Percentiles rank a stretch among this genome's conserved stretches.
These are phyloP conservation scores for Drosophila simulans DNA, from an alignment of 1,140 invertebrate genomes.

Conservation along the genomic window DNA sequence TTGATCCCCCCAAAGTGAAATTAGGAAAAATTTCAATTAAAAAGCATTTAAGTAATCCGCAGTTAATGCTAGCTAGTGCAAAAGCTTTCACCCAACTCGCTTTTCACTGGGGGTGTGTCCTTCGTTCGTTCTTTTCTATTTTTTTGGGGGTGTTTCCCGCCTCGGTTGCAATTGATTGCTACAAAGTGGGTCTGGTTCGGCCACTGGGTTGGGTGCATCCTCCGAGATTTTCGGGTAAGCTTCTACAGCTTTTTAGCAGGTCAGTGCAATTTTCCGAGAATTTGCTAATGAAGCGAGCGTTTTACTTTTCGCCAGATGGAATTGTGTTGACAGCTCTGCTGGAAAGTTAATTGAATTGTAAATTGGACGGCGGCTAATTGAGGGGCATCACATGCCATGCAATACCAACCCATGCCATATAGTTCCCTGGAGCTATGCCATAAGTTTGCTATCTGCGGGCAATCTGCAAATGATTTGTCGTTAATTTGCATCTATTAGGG, in stretches of 20 bases:
- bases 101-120: conserved; percentile 1
- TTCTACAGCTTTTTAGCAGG: conserved; percentile 47
- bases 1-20: conserved; percentile 82
- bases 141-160: conserved; percentile 37
- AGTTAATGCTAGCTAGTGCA: conserved; percentile 67
- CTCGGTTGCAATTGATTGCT: conserved; percentile 45
- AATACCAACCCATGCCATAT: not conserved
- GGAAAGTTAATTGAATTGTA: conserved; percentile 80
- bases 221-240: conserved; percentile 8
- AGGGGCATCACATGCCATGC: conserved; percentile 19
- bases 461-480: conserved; percentile 56
- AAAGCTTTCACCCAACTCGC: conserved; percentile 41
- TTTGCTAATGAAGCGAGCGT: conserved; percentile 73
- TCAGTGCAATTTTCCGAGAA: conserved; percentile 75
- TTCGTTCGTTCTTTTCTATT: not conserved
- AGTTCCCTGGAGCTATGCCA: conserved; percentile 16
- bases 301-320: conserved; percentile 40
- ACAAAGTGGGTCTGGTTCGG: not conserved
- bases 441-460: conserved; percentile 41
- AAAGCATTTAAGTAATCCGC: conserved; percentile 83
- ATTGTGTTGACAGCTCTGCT: conserved; percentile 67
- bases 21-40: conserved; percentile 83
- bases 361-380: conserved; percentile 74
- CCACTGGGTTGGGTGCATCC: conserved; percentile 27
- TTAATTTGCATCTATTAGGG: conserved; percentile 53